These are phyloP conservation scores for Drosophila mayaguana DNA, from an alignment of 2,888 invertebrate species.

Conservation along the genomic window DNA sequence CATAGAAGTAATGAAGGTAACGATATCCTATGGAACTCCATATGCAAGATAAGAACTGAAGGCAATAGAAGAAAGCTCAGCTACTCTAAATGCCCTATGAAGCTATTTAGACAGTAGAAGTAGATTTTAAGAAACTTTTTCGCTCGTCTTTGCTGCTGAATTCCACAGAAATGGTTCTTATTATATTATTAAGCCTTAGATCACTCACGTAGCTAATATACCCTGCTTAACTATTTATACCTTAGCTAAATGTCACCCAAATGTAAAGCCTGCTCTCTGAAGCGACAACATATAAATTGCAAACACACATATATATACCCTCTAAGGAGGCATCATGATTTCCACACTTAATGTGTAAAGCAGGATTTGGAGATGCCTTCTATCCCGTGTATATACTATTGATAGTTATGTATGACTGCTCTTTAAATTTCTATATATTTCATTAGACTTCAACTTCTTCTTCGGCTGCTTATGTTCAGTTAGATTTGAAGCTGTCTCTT, in stretches of 20 bases:
- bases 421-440: neutral
- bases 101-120: neutral
- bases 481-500: too few species aligned
- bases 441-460: too few species aligned
- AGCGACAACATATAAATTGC: constrained; percentile 43
- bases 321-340: neutral
- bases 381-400: neutral
- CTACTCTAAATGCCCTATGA: neutral
- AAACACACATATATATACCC: constrained; percentile 12
- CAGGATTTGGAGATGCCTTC: rapidly evolving
- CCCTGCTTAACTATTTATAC: neutral
- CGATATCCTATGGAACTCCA: too few species aligned
- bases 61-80: neutral
- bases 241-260: neutral
- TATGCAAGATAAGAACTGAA: too few species aligned
- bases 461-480: too few species aligned
- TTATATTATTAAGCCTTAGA: too few species aligned
- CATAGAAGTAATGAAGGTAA: too few species aligned
- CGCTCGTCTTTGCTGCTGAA: neutral
- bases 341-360: neutral
- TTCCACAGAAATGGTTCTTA: too few species aligned
- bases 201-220: constrained; percentile 6
- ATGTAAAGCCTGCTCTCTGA: constrained; percentile 18
- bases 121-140: neutral
- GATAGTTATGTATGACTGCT: neutral